Base-by-base conservation (phyloP, 1,140 invertebrate species). In the Drosophila sp. region DNA sequence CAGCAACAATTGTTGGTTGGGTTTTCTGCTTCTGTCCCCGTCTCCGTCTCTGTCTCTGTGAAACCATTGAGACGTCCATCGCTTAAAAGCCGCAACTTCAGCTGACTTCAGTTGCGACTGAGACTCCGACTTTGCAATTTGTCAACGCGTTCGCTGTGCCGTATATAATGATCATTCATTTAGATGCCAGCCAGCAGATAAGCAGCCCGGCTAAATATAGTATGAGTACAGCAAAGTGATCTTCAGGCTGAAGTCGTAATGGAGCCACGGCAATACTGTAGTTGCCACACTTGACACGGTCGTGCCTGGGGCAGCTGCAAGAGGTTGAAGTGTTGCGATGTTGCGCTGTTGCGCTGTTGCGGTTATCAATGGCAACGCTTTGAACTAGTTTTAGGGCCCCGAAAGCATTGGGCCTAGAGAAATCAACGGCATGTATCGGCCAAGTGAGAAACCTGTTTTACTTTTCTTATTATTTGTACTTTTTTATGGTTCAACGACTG, bases 101-200 rank as follows among this genome's bases (percentile, higher is more conserved):
- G 16, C 43, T 27, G 45, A 45, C 21, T 21, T 21, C 21, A 21
- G 21, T n/a, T 8, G n/a, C 54, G 54, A 9, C 32, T 41, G 45
- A 25, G 57, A 25, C 27, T 48, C 43, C 38, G 64, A 43, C 45
- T 63, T 79, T 80, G 83, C 83, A 87, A 87, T 87, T 87, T 87
- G 83, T 87, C 83, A 87, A 87, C 83, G 76, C 83, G 63, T 32
- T 79, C 65, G 66, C 65, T 51, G 57, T 74, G 56, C 46, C 48
- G 63, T 46, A 61, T 59, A 64, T 89, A 89, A 87, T 87, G 83
- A 87, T 89, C 79, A 79, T 87, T 87, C 83, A 87, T 87, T 80
- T 89, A 77, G 82, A 79, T 79, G 76, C 59, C 76, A 78, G 62
- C 58, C 70, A 65, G 58, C 63, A 79, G 83, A 87, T 87, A 89